Base-by-base conservation (phyloP, 1,140 invertebrate species). In the Steinernema khuongi region DNA sequence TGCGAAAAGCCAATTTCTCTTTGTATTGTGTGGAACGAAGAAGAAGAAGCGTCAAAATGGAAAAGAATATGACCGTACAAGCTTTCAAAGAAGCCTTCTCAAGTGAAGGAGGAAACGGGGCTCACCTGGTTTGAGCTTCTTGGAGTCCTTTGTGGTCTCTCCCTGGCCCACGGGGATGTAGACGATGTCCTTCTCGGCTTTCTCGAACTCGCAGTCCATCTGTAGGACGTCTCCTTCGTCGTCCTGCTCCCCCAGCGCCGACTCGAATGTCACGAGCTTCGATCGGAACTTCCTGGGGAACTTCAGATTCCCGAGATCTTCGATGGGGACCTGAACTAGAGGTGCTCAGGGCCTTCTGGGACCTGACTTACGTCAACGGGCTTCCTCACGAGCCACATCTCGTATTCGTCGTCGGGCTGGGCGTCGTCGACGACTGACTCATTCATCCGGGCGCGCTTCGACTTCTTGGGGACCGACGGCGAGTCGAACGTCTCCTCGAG, bases 161-260 rank as follows among this genome's bases (percentile, higher is more conserved):
- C 14, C 50, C 7, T 14, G 7, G 4, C 14, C 4, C 4, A 7
- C 14, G 22, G 50, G 50, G 4, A 60, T 26, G 50, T 60, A 22
- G 50, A 60, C 4, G 7, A 60, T 60, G 50, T 60, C 50, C 50
- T 60, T 60, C 50, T 60, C 50, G 19, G 50, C 50, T 26, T 60
- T 60, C 19, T 60, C 50, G 19, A 60, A 60, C 50, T 60, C 50
- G 50, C 50, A 60, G 26, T 60, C 50, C 50, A 60, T 7, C 19
- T 60, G 11, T 22, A 60, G 19, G 14, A 60, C 22, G 19, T 60
- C 26, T 60, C 50, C 50, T 17, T 60, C 11, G 11, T 60, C 50
- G 50, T 60, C 50, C 50, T 60, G 7, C 50, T 60, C 50, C 4
- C 50, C 50, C 14, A 60, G 7, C 19, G 50, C 50, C 4, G 50